Evolutionary conservation across 2,797 vertebrate species (phyloP).

Genomic region (Anisognathus igniventris): DNA sequence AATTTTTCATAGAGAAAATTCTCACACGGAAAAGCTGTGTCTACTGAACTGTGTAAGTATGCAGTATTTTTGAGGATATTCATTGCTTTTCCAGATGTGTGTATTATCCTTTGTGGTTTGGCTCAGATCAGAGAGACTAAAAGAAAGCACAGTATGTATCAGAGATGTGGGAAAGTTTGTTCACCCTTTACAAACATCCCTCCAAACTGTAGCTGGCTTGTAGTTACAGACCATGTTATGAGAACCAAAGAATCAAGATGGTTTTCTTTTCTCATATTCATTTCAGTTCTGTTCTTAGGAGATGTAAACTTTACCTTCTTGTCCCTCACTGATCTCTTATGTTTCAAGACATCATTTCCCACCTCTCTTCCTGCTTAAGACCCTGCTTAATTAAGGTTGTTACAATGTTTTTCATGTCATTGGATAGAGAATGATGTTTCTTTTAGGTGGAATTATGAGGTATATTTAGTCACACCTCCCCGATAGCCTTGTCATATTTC

Average conservation of each 20-base stretch:
- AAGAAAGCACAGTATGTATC: not conserved
- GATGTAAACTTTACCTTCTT: not conserved
- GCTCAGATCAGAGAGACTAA: slow-evolving; percentile 1
- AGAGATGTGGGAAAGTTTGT: slow-evolving; percentile 50
- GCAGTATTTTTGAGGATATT: slow-evolving; percentile 5
- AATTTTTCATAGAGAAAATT: not conserved
- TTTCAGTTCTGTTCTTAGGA: not conserved
- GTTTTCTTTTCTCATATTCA: not conserved
- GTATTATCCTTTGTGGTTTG: slow-evolving; percentile 48
- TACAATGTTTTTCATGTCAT: not conserved
- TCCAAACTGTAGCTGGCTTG: not conserved
- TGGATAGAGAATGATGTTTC: not conserved
- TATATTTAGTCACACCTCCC: not conserved
- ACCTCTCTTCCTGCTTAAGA: not conserved
- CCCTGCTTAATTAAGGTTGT: not conserved
- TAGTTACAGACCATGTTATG: not conserved
- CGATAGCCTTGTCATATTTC: not conserved
- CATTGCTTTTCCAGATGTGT: slow-evolving; percentile 43
- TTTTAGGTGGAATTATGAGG: not conserved
- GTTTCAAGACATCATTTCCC: not conserved
- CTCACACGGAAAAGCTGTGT: not conserved
- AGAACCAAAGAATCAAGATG: not conserved
- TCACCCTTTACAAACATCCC: not conserved
- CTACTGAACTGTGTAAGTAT: not conserved
- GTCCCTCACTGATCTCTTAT: not conserved